Evolutionary conservation across 2,888 invertebrate genomes (phyloP).

Genomic region (Bombylius discolor): DNA sequence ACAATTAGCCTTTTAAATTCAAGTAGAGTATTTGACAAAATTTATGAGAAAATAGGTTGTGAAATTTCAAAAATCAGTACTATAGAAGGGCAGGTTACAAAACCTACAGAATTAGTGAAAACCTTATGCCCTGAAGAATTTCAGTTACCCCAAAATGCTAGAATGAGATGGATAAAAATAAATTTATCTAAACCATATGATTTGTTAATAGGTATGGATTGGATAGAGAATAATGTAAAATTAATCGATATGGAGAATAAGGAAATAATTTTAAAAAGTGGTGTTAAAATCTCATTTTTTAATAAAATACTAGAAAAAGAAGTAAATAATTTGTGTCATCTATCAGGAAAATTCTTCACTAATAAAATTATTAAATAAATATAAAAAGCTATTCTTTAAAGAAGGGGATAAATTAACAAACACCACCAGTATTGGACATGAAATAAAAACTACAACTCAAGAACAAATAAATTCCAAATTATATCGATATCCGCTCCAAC

Average conservation of each 20-base stretch:
- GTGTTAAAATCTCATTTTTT: no score
- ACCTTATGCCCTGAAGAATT: conserved; percentile 12
- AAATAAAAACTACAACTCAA: conserved; percentile 4
- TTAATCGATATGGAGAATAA: not conserved
- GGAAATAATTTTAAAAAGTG: no score
- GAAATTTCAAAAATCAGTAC: not conserved
- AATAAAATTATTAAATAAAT: conserved; percentile 2
- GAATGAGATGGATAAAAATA: conserved; percentile 7
- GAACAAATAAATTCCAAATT: conserved; percentile 1
- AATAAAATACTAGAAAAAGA: no score
- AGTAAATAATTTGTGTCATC: no score
- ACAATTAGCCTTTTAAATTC: conserved; percentile 5
- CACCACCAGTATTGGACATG: conserved; percentile 4
- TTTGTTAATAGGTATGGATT: conserved; percentile 7
- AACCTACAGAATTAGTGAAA: conserved; percentile 9
- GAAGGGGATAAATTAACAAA: conserved; percentile 4
- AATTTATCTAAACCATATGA: conserved; percentile 7
- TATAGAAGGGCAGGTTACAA: not conserved
- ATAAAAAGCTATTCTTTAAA: conserved; percentile 3
- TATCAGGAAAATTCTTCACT: not conserved
- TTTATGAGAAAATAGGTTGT: not conserved
- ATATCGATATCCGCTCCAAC: not conserved
- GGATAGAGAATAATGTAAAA: conserved; percentile 7
- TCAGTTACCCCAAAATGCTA: conserved; percentile 4
- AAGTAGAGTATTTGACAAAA: not conserved